Evolutionary conservation across 1,140 invertebrate genomes (phyloP), one percentile per base, ranked within the genome.

Genomic region (Samia ricini): DNA sequence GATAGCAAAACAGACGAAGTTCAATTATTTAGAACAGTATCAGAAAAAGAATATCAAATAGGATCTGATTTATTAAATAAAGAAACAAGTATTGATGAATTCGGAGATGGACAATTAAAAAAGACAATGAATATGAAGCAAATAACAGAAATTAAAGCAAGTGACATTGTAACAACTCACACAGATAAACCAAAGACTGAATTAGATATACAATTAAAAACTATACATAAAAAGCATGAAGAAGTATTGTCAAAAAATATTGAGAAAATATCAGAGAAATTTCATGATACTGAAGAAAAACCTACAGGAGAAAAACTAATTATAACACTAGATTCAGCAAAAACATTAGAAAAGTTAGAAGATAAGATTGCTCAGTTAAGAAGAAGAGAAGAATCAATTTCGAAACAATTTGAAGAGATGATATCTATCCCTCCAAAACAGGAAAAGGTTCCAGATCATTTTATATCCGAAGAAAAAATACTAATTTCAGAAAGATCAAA

Each of bases 321-420:
- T 56, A 59, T 74, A 4, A 83, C 81, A 15, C 74, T 83, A 69
- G 80, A 87, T 57, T 79, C 84, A n/a, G 84, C 85, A 10, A 85
- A 85, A 71, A 88, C 85, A 24, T 65, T 88, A 56, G 86, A 90
- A 80, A 85, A 82, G 64, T 63, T 89, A 55, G 85, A 90, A 69
- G 83, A 88, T 79, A 88, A 85, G 76, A 78, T 88, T 8, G 70
- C 80, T 20, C 79, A 84, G 49, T 61, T 89, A 24, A 88, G 81
- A 62, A 80, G 74, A 62, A 79, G 77, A 69, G 83, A 84, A 60
- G 61, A 69, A 23, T 49, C 36, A 29, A 42, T 42, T 15, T 42
- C 15, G n/a, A 42, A 15, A 15, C 12, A 42, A 42, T 12, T 42
- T 3, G 33, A 42, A 42, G 33, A 42, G 1, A 8, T 29, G 10